phyloP scores from a whole-genome alignment of 2,888 invertebrate species.

The Protonemura montana region DNA sequence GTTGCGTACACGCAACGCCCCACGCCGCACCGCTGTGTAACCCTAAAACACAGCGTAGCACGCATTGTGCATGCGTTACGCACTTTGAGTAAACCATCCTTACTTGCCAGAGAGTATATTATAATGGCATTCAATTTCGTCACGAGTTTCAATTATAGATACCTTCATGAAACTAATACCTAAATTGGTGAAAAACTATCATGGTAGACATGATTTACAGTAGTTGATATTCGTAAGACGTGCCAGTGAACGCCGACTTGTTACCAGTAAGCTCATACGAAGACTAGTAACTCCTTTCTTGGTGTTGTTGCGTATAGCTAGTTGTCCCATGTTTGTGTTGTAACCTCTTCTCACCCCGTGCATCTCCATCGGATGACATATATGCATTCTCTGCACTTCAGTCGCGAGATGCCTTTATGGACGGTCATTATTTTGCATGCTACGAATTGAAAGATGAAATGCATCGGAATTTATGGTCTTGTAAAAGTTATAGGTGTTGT shows the following conservation, averaged over 20 bases:
- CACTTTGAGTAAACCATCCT: constrained; percentile 4
- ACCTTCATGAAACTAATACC: background rate
- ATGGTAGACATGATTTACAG: background rate
- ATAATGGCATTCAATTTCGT: background rate
- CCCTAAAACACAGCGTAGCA: background rate
- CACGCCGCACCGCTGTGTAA: background rate
- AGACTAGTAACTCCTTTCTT: background rate
- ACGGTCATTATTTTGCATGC: too few species aligned
- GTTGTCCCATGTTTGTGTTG: background rate
- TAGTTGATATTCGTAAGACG: background rate
- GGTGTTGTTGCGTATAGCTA: background rate
- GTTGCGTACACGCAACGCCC: background rate
- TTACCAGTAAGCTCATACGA: background rate
- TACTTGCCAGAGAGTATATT: background rate
- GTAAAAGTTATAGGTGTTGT: too few species aligned
- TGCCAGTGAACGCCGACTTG: background rate
- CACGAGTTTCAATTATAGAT: constrained; percentile 9
- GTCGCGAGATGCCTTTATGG: background rate
- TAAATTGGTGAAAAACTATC: background rate
- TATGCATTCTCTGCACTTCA: too few species aligned
- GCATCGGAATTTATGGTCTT: too few species aligned
- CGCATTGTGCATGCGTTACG: background rate
- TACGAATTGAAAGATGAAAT: too few species aligned
- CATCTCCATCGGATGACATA: background rate
- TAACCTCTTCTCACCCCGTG: background rate